Conservation (phyloP, 1,140 invertebrate species). For the Brachionus calyciflorus region DNA sequence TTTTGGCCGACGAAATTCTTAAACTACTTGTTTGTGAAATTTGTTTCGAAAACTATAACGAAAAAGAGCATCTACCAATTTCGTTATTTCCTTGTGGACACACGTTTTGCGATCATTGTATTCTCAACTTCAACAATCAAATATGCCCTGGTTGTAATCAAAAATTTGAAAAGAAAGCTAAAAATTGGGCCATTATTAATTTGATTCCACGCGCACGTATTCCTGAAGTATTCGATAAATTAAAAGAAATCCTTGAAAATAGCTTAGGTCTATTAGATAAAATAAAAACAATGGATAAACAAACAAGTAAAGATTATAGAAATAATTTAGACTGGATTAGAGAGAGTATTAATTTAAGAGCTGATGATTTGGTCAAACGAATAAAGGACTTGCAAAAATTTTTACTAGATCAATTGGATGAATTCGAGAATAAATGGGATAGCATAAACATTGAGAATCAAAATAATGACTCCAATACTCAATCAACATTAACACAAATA, state of each 20-base stretch:
- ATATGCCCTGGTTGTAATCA: slow-evolving; percentile 36
- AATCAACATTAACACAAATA: neutral
- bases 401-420: neutral
- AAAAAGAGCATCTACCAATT: slow-evolving; percentile 30
- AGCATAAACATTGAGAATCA: neutral
- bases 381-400: neutral
- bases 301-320: neutral
- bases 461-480: neutral
- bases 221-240: slow-evolving; percentile 6
- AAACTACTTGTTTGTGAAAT: slow-evolving; percentile 43
- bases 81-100: slow-evolving; percentile 26
- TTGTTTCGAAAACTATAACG: slow-evolving; percentile 36
- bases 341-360: slow-evolving; percentile 18
- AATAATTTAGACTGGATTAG: slow-evolving; percentile 20
- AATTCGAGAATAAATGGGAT: slow-evolving; percentile 32
- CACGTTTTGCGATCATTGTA: slow-evolving; percentile 34
- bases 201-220: slow-evolving; percentile 21
- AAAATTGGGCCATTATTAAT: slow-evolving; percentile 45
- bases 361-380: neutral
- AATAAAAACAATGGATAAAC: neutral
- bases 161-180: slow-evolving; percentile 15
- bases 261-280: neutral
- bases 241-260: neutral
- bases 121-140: slow-evolving; percentile 35
- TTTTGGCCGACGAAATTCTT: slow-evolving; percentile 35